Conservation (phyloP, 2,113 vertebrate species). For the Vidua chalybeata region DNA sequence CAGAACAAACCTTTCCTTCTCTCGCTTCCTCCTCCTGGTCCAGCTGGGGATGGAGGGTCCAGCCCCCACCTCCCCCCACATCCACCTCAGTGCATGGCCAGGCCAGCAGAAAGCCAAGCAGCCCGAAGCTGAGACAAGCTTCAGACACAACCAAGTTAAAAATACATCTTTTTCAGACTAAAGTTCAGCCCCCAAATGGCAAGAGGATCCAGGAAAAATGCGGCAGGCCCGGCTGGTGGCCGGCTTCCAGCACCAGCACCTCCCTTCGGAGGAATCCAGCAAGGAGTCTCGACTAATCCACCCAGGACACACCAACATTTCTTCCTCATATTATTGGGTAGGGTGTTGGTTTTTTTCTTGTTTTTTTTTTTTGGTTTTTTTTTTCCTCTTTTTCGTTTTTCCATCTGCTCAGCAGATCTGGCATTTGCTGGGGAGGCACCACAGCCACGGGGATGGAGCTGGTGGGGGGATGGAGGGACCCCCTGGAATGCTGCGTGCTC, state of each 20-base stretch:
- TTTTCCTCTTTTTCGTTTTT: not conserved
- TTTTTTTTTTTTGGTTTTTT: too few relatives aligned
- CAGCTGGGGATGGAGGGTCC: accelerated
- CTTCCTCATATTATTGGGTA: conserved; percentile 24
- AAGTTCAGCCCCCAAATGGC: conserved; percentile 58
- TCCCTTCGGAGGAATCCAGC: conserved; percentile 61
- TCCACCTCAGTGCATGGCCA: accelerated
- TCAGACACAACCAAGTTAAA: conserved; percentile 36
- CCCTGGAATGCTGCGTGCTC: accelerated
- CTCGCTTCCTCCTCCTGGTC: not conserved
- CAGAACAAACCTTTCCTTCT: not conserved
- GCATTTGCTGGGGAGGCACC: not conserved
- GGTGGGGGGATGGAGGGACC: not conserved
- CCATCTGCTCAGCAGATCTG: conserved; percentile 20
- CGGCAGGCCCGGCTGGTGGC: conserved; percentile 29
- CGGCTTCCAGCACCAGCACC: conserved; percentile 5
- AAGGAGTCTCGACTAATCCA: conserved; percentile 59
- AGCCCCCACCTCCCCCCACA: not conserved
- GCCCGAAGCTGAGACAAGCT: not conserved
- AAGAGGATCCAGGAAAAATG: conserved; percentile 62
- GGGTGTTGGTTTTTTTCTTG: not conserved
- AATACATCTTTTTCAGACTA: conserved; percentile 27
- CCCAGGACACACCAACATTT: conserved; percentile 59
- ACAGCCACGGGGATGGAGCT: accelerated
- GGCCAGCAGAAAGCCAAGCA: not conserved